Base-by-base conservation (phyloP, 2,888 invertebrate genomes). In the Eremobia ochroleuca region DNA sequence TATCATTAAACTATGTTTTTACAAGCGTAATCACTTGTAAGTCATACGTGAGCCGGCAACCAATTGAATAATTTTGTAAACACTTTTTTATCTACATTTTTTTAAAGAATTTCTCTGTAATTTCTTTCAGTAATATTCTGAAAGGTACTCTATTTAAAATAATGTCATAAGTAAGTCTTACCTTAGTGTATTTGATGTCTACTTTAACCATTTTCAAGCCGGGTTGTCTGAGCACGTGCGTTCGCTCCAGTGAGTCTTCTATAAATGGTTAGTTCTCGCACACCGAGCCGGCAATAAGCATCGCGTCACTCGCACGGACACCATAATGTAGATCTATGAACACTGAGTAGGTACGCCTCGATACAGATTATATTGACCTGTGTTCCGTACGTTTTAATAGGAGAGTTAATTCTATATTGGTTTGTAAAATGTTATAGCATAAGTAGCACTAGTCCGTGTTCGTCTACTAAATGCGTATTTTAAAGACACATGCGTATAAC, bases 151-250 rank as follows among this genome's bases (percentile, higher is more conserved):
- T 37, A 37, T 43, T 43, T 40, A 18, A 37, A 49, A n/a, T 61
- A 3, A 40, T n/a, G 2, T 25, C n/a, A 31, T 25, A 52, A 77
- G 43, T 18, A 46, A 59, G 5, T 78, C 92, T 82, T 91, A 97
- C 97, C 95, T 97, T 95, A 0, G 96, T 97, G 87, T 97, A 97
- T 91, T 97, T 96, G 90, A 97, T 94, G 85, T 96, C 93, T 81
- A 97, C 96, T 90, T 96, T 96, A 77, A 93, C 95, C 97, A 97
- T 97, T 80, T 91, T 95, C 83, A 73, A 72, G 82, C 82, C 76
- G 71, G 77, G 46, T 80, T 62, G 52, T 80, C 34, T 18, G 40
- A 58, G 82, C 82, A 83, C 93, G 94, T 92, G 91, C 87, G 86
- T 65, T 84, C 82, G 40, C 82, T 76, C 58, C 83, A 64, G 80